These are phyloP conservation scores for Diaprepes abbreviatus DNA, from an alignment of 2,888 invertebrate species.

Conservation along the genomic window DNA sequence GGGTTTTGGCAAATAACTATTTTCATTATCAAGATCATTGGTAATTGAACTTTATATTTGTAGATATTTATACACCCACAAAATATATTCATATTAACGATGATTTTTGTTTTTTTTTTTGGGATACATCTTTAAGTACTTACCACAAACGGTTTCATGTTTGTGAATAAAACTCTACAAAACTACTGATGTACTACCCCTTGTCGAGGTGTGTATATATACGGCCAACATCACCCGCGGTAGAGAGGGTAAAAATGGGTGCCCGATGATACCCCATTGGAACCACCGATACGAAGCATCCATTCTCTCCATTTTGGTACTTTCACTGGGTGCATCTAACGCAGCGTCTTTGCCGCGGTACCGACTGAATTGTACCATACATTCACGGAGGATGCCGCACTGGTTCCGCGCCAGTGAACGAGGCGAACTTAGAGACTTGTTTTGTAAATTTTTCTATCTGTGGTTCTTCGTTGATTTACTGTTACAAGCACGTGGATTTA, in stretches of 20 bases:
- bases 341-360: conserved; percentile 18
- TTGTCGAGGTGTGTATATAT: conserved; percentile 49
- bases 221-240: conserved; percentile 21
- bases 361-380: conserved; percentile 29
- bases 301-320: conserved; percentile 45
- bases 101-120: too few species aligned
- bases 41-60: too few species aligned
- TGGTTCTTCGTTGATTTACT: not conserved
- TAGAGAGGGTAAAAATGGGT: conserved; percentile 42
- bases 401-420: not conserved
- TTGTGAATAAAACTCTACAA: conserved; percentile 32
- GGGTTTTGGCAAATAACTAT: too few species aligned
- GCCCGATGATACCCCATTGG: conserved; percentile 38
- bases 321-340: conserved; percentile 47
- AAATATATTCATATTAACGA: too few species aligned
- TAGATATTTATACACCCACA: too few species aligned
- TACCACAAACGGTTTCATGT: conserved; percentile 49
- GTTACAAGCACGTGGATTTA: not conserved
- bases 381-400: conserved; percentile 39
- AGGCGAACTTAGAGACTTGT: not conserved
- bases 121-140: conserved; percentile 33
- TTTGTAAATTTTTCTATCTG: not conserved
- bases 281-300: conserved; percentile 13
- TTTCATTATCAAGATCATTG: too few species aligned
- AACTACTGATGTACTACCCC: conserved; percentile 48